Percentiles rank a stretch among this genome's conserved stretches.
Conservation (phyloP, 1,140 invertebrate species). For the Pogonomyrmex barbatus region DNA sequence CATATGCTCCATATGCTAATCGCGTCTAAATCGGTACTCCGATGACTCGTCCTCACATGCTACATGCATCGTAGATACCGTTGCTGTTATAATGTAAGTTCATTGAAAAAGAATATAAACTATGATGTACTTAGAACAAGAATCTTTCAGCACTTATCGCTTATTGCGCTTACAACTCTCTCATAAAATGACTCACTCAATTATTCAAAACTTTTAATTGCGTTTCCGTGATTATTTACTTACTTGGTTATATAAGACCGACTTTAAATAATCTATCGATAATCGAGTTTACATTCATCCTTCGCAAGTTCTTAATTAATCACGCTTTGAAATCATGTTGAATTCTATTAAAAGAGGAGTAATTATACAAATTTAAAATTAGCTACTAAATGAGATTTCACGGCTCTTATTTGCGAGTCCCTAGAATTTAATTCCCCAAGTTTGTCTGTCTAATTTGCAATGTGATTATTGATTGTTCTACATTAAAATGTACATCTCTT, state of each 20-base stretch:
- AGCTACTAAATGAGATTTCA: neutral
- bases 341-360: constrained; percentile 8
- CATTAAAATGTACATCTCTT: neutral
- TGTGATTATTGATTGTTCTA: neutral
- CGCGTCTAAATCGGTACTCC: constrained; percentile 10
- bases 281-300: neutral
- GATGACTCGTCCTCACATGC: neutral
- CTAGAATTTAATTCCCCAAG: neutral
- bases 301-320: constrained; percentile 21
- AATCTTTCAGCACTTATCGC: neutral
- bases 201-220: neutral
- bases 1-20: constrained; percentile 25
- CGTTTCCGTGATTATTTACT: neutral
- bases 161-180: neutral
- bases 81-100: neutral
- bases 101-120: neutral
- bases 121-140: neutral
- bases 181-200: neutral
- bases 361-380: constrained; percentile 26
- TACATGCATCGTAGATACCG: neutral
- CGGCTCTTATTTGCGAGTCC: neutral
- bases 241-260: neutral
- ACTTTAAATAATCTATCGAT: neutral
- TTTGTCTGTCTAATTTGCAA: neutral
- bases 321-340: constrained; percentile 24